phyloP scores from a whole-genome alignment of 2,797 vertebrate genomes.

The Columba guinea region DNA sequence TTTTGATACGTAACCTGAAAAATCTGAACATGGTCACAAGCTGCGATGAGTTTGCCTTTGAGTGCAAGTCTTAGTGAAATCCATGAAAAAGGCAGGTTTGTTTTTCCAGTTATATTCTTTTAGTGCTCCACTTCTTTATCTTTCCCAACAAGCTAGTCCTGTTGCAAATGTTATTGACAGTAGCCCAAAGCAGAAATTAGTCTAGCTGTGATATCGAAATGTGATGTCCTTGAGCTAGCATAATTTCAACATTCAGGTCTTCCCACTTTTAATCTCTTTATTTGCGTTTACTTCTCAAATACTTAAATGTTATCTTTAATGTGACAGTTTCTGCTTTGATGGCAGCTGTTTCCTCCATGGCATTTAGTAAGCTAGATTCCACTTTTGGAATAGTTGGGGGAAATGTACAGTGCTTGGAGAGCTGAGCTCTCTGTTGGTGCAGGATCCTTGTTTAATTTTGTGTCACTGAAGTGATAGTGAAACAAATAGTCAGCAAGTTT shows the following conservation, averaged over 20 bases:
- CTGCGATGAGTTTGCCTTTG: neutral
- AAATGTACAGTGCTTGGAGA: neutral
- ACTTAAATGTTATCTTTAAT: neutral
- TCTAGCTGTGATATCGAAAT: neutral
- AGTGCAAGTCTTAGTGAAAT: neutral
- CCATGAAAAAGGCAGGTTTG: neutral
- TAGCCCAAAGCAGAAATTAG: neutral
- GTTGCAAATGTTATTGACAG: neutral
- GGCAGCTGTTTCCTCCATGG: neutral
- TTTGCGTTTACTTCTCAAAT: neutral
- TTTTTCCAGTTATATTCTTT: neutral
- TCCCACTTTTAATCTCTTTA: neutral
- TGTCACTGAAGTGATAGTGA: fast-evolving
- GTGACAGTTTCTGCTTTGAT: neutral
- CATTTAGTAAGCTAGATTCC: neutral
- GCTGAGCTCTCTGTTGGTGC: neutral
- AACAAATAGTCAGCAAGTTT: neutral
- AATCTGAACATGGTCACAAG: neutral
- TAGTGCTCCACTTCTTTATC: neutral
- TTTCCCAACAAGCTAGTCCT: neutral
- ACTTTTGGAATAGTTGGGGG: neutral
- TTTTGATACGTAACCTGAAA: neutral
- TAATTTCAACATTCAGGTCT: neutral
- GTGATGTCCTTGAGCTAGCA: neutral
- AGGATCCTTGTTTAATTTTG: neutral